phyloP scores from a whole-genome alignment of 2,888 invertebrate genomes.

The Hecatera dysodea region DNA sequence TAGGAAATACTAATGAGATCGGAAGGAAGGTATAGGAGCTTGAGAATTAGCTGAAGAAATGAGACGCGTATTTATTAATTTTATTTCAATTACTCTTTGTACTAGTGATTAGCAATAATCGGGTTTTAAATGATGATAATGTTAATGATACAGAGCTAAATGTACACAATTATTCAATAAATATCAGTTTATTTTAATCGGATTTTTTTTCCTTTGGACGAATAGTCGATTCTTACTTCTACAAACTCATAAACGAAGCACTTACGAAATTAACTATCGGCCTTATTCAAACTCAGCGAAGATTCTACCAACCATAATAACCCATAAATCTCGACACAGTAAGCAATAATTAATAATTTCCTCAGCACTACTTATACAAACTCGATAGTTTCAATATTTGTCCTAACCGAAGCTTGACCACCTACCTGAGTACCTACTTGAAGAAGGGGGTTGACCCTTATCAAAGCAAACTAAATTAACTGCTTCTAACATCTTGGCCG shows the following conservation, averaged over 20 bases:
- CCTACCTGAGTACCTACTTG: slow-evolving; percentile 82
- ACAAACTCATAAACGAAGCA: background rate
- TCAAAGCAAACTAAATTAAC: slow-evolving; percentile 90
- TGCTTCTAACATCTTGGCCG: slow-evolving; percentile 89
- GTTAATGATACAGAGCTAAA: no score
- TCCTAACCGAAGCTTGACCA: slow-evolving; percentile 77
- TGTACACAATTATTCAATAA: no score
- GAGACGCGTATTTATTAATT: no score
- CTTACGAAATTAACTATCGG: background rate
- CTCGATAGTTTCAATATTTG: slow-evolving; percentile 84
- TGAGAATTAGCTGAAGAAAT: no score
- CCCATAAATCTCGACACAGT: slow-evolving; percentile 56
- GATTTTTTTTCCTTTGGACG: background rate
- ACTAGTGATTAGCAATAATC: no score
- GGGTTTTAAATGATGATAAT: no score
- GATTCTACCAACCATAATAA: slow-evolving; percentile 17
- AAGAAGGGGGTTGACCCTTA: slow-evolving; percentile 86
- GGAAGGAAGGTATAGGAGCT: no score
- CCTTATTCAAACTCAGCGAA: background rate
- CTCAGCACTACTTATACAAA: slow-evolving; percentile 68
- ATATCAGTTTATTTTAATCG: no score
- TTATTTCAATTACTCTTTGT: no score
- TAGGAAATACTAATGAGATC: background rate
- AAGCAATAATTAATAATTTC: slow-evolving; percentile 71
- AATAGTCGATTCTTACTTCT: background rate